These are phyloP conservation scores for Phengaris alcon DNA, from an alignment of 2,888 invertebrate species.

Conservation along the genomic window DNA sequence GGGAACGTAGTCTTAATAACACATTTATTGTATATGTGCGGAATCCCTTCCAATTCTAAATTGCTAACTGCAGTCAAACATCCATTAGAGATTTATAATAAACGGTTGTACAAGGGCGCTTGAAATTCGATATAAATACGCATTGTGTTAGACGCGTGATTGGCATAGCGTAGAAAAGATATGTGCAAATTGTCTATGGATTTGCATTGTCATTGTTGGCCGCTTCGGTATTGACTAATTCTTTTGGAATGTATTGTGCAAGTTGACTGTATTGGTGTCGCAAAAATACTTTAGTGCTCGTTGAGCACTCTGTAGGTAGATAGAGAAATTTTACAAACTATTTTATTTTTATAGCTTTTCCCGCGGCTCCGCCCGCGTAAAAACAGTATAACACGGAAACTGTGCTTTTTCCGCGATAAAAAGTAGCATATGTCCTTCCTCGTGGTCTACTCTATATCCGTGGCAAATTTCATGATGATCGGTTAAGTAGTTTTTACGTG, in stretches of 20 bases:
- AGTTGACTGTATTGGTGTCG: background rate
- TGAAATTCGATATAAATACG: constrained; percentile 28
- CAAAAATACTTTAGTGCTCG: too few relatives aligned
- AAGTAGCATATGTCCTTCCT: too few relatives aligned
- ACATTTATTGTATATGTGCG: background rate
- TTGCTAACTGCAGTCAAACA: background rate
- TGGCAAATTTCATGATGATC: too few relatives aligned
- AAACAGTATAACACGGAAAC: too few relatives aligned
- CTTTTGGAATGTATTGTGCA: constrained; percentile 37
- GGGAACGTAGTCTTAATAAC: too few relatives aligned
- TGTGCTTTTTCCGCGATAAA: too few relatives aligned
- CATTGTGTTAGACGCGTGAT: constrained; percentile 41
- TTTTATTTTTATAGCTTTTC: too few relatives aligned
- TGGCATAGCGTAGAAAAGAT: constrained; percentile 39
- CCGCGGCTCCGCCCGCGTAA: too few relatives aligned
- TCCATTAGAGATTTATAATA: constrained; percentile 16
- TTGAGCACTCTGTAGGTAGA: too few relatives aligned
- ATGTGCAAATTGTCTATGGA: constrained; percentile 41
- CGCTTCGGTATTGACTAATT: constrained; percentile 40
- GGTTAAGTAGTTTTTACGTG: too few relatives aligned
- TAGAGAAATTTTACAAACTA: too few relatives aligned
- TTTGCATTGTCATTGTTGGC: constrained; percentile 44
- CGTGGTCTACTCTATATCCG: too few relatives aligned
- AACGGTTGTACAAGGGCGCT: constrained; percentile 20
- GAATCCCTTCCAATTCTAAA: background rate